phyloP scores from a whole-genome alignment of 2,797 vertebrate genomes.

The Synanceia verrucosa region DNA sequence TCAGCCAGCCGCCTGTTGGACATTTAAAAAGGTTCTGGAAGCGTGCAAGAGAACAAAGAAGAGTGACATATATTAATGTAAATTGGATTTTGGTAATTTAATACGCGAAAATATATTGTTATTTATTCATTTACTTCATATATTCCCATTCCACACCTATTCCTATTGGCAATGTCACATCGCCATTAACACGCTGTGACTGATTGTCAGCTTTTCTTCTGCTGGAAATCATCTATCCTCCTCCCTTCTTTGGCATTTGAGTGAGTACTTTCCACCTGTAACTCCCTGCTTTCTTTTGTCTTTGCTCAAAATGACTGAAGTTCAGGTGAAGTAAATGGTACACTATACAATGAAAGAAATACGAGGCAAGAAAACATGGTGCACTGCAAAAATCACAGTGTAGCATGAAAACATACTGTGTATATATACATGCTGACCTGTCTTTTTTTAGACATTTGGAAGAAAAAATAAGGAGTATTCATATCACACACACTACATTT shows the following conservation, averaged over 20 bases:
- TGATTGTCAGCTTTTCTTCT: background rate
- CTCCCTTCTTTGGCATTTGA: background rate
- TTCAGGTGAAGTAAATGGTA: background rate
- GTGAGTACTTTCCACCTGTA: background rate
- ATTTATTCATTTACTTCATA: background rate
- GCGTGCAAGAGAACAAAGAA: background rate
- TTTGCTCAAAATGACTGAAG: background rate
- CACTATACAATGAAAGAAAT: background rate
- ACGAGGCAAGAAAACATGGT: background rate
- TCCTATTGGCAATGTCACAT: background rate
- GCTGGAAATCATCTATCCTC: background rate
- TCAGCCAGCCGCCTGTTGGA: background rate
- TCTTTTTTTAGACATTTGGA: too few relatives aligned
- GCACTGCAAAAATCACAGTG: too few relatives aligned
- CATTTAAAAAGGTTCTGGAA: background rate
- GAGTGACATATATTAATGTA: background rate
- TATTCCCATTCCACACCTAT: background rate
- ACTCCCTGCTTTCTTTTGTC: background rate
- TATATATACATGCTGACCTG: too few relatives aligned
- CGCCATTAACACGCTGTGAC: background rate
- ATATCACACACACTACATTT: too few relatives aligned
- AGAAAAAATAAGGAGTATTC: too few relatives aligned
- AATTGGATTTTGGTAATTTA: background rate
- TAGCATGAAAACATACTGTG: too few relatives aligned
- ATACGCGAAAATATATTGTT: background rate